phyloP scores from a whole-genome alignment of 2,113 vertebrate species.

The Nyctibius bracteatus region DNA sequence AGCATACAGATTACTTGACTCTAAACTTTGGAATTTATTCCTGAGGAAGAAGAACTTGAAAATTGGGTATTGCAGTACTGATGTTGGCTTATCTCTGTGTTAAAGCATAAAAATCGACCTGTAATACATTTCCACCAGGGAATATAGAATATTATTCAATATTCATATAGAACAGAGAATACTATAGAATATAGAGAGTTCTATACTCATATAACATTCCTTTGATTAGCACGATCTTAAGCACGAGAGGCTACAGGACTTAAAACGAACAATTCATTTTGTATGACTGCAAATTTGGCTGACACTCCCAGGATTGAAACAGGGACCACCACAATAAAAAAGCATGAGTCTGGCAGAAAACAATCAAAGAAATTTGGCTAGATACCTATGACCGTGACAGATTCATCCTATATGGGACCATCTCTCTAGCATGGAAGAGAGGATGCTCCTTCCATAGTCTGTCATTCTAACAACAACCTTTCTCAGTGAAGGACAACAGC shows the following conservation, averaged over 20 bases:
- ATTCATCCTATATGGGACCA: not conserved
- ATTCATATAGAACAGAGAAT: not conserved
- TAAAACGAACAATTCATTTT: not conserved
- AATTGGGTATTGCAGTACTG: not conserved
- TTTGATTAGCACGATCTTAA: not conserved
- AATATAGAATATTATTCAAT: not conserved
- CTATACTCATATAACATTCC: not conserved
- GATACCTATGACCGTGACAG: not conserved
- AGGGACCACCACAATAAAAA: not conserved
- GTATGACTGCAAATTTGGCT: not conserved
- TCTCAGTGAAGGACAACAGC: not conserved
- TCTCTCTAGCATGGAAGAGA: not conserved
- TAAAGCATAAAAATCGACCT: not conserved
- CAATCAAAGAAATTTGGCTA: not conserved
- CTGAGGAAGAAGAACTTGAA: not conserved
- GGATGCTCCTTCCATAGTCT: not conserved
- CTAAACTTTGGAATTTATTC: not conserved
- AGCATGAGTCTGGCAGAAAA: not conserved
- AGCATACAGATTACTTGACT: not conserved
- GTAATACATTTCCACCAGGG: not conserved
- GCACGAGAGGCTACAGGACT: not conserved
- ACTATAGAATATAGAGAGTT: not conserved
- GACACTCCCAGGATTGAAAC: not conserved
- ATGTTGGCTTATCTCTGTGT: not conserved
- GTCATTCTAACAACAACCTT: not conserved